Conservation (phyloP, 2,797 vertebrate species). For the Moxostoma hubbsi region DNA sequence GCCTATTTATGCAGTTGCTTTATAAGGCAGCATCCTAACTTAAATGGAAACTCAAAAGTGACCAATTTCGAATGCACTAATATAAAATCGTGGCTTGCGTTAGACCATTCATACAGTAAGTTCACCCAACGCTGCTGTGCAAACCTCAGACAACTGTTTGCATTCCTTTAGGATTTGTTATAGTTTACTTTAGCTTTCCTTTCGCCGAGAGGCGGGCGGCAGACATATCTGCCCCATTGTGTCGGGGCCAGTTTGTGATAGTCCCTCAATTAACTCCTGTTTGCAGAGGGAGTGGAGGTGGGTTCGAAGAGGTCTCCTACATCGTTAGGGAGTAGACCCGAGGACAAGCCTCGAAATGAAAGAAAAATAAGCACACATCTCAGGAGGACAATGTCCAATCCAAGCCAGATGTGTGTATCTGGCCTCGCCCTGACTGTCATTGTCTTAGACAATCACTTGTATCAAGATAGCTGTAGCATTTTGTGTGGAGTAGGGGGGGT, state of each 20-base stretch:
- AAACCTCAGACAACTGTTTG: constrained; percentile 10
- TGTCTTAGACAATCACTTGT: constrained; percentile 34
- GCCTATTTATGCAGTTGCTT: no score
- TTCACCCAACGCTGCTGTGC: not conserved
- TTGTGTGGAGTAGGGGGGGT: constrained; percentile 2
- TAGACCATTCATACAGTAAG: not conserved
- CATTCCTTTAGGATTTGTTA: constrained; percentile 20
- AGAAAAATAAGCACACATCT: constrained; percentile 61
- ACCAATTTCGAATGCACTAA: no score
- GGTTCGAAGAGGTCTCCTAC: constrained; percentile 57
- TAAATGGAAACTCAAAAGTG: no score
- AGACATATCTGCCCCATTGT: constrained; percentile 26
- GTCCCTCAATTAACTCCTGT: constrained; percentile 55
- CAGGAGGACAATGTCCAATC: constrained; percentile 41
- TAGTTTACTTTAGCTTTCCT: constrained; percentile 21
- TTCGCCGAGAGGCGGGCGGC: not conserved
- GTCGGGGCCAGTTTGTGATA: constrained; percentile 28
- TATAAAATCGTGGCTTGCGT: not conserved
- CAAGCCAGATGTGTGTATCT: constrained; percentile 47
- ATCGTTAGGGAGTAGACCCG: constrained; percentile 32
- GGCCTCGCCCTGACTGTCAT: constrained; percentile 7
- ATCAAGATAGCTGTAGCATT: constrained; percentile 45
- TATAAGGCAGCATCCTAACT: no score
- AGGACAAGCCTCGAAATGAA: constrained; percentile 55
- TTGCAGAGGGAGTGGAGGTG: constrained; percentile 56